phyloP scores from a whole-genome alignment of 1,140 invertebrate genomes.

The Coptotermes formosanus region DNA sequence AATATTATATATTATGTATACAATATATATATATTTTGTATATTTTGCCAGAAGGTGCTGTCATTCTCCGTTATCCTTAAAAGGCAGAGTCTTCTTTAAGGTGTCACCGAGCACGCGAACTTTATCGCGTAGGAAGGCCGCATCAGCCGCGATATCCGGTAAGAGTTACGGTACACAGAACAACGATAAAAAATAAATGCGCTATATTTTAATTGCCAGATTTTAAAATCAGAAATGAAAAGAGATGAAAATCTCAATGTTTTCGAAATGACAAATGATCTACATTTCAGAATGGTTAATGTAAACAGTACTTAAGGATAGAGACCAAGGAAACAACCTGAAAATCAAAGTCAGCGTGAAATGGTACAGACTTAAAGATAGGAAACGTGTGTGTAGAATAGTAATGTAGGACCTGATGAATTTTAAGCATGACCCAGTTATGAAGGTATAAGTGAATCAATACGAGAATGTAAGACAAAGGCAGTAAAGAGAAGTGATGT shows the following conservation, averaged over 20 bases:
- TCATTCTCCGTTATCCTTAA: too few relatives aligned
- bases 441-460: not conserved
- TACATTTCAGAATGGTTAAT: not conserved
- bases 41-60: too few relatives aligned
- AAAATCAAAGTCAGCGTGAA: not conserved
- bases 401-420: not conserved
- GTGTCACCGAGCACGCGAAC: too few relatives aligned
- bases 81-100: too few relatives aligned
- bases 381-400: not conserved
- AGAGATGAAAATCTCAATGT: not conserved
- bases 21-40: too few relatives aligned
- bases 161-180: too few relatives aligned
- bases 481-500: not conserved
- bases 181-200: too few relatives aligned
- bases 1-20: too few relatives aligned
- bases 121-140: too few relatives aligned
- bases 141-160: too few relatives aligned
- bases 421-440: not conserved
- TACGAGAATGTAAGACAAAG: not conserved
- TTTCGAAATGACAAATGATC: not conserved
- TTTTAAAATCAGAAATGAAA: not conserved
- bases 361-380: not conserved
- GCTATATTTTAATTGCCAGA: too few relatives aligned
- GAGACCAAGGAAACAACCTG: not conserved
- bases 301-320: not conserved